These are phyloP conservation scores for Apamea crenata DNA, from an alignment of 2,888 invertebrate genomes.

Conservation along the genomic window DNA sequence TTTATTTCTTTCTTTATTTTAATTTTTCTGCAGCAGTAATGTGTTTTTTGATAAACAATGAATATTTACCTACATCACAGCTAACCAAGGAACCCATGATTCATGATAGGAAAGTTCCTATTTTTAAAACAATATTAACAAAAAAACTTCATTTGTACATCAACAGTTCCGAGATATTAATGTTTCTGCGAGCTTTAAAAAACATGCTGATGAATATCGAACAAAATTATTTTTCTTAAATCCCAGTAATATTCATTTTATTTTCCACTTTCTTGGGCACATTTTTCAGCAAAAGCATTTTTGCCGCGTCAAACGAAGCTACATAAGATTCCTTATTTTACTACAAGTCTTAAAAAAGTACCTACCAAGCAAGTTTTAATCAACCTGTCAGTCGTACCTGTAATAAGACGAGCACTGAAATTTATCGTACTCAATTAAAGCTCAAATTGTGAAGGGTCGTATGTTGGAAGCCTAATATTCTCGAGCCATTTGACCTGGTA, in stretches of 20 bases:
- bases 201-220: neutral
- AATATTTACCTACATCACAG: neutral
- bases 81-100: neutral
- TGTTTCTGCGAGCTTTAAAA: neutral
- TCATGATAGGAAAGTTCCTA: neutral
- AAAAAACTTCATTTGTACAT: neutral
- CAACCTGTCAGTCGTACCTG: constrained; percentile 56
- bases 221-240: neutral
- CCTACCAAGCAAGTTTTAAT: constrained; percentile 51
- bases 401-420: constrained; percentile 60
- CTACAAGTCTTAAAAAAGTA: constrained; percentile 44
- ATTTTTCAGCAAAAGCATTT: neutral
- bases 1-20: too few species aligned
- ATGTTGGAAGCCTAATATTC: constrained; percentile 43
- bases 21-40: neutral
- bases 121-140: neutral
- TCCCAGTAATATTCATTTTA: neutral
- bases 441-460: constrained; percentile 47
- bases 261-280: neutral
- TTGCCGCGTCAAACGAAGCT: neutral
- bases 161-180: neutral
- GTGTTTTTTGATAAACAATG: neutral
- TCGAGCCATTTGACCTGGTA: constrained; percentile 39
- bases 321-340: constrained; percentile 48
- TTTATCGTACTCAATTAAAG: constrained; percentile 64